A percentile compares a stretch with the other conserved stretches of the same genome.
Evolutionary conservation across 1,140 invertebrate species (phyloP).

Genomic region (Diorhabda elongata): DNA sequence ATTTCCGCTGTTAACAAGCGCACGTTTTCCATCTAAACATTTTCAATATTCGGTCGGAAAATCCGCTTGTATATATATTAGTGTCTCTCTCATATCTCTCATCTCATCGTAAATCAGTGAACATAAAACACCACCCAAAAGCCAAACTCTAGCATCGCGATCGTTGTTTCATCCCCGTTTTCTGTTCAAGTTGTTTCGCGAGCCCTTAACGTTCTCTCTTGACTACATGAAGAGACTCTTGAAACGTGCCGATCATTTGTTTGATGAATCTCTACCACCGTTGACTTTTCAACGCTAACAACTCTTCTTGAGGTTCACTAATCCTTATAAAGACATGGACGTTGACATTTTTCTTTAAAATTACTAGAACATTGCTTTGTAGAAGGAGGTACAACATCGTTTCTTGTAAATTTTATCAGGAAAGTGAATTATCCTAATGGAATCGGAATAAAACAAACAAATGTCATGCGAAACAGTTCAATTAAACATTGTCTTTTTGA

Average conservation of each 20-base stretch:
- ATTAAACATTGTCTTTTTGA: too few relatives aligned
- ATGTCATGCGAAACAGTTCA: too few relatives aligned
- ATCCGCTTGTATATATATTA: too few relatives aligned
- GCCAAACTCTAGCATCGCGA: not conserved
- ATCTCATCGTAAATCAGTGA: not conserved
- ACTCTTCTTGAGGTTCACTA: slow-evolving; percentile 15
- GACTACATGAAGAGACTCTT: slow-evolving; percentile 36
- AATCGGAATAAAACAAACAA: too few relatives aligned
- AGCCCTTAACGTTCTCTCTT: slow-evolving; percentile 33
- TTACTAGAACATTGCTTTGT: too few relatives aligned
- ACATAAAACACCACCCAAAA: slow-evolving; percentile 9
- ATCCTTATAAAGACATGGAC: not conserved
- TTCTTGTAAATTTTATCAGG: too few relatives aligned
- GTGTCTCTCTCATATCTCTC: not conserved
- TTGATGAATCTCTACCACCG: slow-evolving; percentile 33
- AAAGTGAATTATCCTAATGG: too few relatives aligned
- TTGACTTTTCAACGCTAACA: slow-evolving; percentile 32
- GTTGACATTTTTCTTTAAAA: not conserved
- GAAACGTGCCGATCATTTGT: slow-evolving; percentile 40
- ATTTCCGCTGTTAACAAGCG: too few relatives aligned
- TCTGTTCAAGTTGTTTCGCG: slow-evolving; percentile 25
- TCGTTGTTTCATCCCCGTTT: slow-evolving; percentile 8
- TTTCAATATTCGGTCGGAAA: not conserved
- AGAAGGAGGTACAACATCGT: too few relatives aligned
- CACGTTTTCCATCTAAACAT: not conserved